Percentiles rank a stretch among this genome's conserved stretches.
These are phyloP conservation scores for Imbricaverruca yamaguchii DNA, from an alignment of 2,888 invertebrate species.

Conservation along the genomic window DNA sequence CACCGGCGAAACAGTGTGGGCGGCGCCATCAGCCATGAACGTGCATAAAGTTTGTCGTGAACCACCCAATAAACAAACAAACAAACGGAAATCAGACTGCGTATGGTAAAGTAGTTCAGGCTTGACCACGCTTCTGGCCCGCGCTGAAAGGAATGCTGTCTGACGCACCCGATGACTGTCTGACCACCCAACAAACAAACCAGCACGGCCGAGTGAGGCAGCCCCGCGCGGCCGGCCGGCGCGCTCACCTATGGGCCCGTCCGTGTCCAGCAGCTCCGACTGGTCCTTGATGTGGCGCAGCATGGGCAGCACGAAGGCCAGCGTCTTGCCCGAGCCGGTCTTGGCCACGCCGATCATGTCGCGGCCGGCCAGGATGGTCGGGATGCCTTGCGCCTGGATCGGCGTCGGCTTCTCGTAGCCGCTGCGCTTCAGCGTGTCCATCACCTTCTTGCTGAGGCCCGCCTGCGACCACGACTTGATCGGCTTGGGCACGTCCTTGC, in stretches of 20 bases:
- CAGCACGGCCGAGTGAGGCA: too few species aligned
- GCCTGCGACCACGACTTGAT: constrained; percentile 97
- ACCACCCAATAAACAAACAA: too few species aligned
- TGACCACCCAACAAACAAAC: too few species aligned
- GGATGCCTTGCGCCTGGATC: constrained; percentile 70
- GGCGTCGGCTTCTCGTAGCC: constrained; percentile 96
- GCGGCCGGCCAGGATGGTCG: constrained; percentile 43
- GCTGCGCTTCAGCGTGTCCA: constrained; percentile 81
- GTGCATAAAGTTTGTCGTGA: too few species aligned
- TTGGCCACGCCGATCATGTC: constrained; percentile 99
- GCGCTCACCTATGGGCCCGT: constrained; percentile 73
- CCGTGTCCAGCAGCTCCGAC: constrained; percentile 83
- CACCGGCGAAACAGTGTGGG: too few species aligned
- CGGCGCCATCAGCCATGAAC: too few species aligned
- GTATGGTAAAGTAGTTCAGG: too few species aligned
- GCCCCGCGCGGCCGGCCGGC: too few species aligned
- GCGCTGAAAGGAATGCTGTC: too few species aligned
- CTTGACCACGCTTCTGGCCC: too few species aligned
- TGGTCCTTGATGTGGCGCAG: constrained; percentile 94
- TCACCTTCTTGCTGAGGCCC: constrained; percentile 90
- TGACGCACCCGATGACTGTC: too few species aligned
- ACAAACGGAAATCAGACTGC: too few species aligned
- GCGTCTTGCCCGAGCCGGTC: constrained; percentile 96
- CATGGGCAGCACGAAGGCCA: constrained; percentile 97
- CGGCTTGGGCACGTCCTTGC: constrained; percentile 90